Base-by-base conservation (phyloP, 2,888 invertebrate species). In the Odontocerum albicorne region DNA sequence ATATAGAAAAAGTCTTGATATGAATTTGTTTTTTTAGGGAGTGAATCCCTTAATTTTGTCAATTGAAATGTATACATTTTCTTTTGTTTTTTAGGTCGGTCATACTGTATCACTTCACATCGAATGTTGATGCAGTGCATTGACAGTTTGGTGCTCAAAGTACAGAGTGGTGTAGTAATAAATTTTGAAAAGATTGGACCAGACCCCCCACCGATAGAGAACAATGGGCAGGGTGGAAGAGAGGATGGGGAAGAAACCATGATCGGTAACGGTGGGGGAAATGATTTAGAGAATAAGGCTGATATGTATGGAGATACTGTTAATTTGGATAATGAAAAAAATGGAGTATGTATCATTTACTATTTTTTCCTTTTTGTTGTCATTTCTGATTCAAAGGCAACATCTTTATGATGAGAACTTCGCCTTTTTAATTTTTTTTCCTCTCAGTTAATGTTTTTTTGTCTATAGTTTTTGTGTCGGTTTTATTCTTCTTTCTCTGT, bases 161-260 rank as follows among this genome's bases (percentile, higher is more conserved):
- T 97, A 31, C 97, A 97, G 70, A 92, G 93, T 62, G 98, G 98
- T 1, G 97, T 98, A 35, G 97, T 99, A 16, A 90, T 99, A 58
- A 92, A 96, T 73, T 97, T 99, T 70, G 97, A 98, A 72, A 97
- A 96, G 72, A 88, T 94, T 61, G 94, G 94, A 0, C 90, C 92
- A 0, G 95, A 95, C 70, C 90, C 90, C 1, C 85, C 87, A 2
- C 84, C 86, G 0, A 72, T 86, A 31, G 82, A 85, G 27, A 75
- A 73, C 31, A 75, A 73, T 21, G 72, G 67, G 49, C 68, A 67
- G 16, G 80, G 79, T 1, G 81, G 80, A 13, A 75, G 72, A 3
- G 83, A 84, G 38, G 68, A 68, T 12, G 68, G 70, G 13, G 75
- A 77, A 35, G 77, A 74, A 2, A 63, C 73, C n/a, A 68, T 60